These are phyloP conservation scores for Rhynchopsitta pachyrhyncha DNA, from an alignment of 2,113 vertebrate genomes.

Conservation along the genomic window DNA sequence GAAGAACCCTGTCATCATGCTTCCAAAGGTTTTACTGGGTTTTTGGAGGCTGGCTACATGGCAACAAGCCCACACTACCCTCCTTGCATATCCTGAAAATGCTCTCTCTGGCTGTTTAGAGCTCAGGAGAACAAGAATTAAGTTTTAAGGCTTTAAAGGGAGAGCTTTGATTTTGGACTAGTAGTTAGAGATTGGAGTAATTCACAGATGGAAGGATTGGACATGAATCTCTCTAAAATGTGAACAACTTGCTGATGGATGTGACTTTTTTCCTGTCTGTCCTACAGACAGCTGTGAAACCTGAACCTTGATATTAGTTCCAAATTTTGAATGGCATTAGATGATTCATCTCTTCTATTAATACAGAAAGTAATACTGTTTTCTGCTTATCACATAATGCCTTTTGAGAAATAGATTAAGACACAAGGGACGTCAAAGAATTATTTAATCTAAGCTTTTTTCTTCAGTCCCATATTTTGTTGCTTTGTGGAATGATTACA, in stretches of 20 bases:
- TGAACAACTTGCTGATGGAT: not conserved
- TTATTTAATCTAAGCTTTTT: slow-evolving; percentile 46
- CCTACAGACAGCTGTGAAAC: not conserved
- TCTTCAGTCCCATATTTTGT: not conserved
- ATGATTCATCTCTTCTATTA: slow-evolving; percentile 48
- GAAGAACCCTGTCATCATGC: not conserved
- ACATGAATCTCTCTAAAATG: not conserved
- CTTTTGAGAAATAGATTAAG: slow-evolving; percentile 64
- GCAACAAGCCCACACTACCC: not conserved
- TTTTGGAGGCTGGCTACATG: not conserved
- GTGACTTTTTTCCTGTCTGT: not conserved
- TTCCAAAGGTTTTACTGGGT: not conserved
- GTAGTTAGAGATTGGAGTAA: not conserved
- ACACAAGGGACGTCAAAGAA: slow-evolving; percentile 37
- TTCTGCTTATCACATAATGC: slow-evolving; percentile 47
- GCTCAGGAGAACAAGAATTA: not conserved
- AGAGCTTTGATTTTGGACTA: not conserved
- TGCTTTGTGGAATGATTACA: not conserved
- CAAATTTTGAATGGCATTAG: slow-evolving; percentile 28
- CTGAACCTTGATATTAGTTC: not conserved
- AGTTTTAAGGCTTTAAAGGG: not conserved
- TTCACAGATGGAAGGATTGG: not conserved
- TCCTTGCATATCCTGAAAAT: not conserved
- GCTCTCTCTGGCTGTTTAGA: not conserved
- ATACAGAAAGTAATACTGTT: slow-evolving; percentile 49